Evolutionary conservation across 2,888 invertebrate species (phyloP).

Genomic region (Trachelus tabidus): DNA sequence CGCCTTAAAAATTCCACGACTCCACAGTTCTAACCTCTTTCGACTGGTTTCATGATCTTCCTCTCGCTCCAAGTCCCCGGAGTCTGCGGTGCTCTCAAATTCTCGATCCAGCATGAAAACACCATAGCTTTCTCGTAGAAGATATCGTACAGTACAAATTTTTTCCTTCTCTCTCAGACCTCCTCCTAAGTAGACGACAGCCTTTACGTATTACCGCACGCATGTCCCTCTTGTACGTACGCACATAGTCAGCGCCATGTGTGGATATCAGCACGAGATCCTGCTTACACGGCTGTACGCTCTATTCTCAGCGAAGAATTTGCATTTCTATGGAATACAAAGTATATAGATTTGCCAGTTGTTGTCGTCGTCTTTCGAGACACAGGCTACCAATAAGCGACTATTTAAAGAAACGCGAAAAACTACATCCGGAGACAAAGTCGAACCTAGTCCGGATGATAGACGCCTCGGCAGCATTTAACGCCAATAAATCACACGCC

Average conservation of each 20-base stretch:
- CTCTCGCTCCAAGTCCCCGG: no score
- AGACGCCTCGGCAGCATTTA: constrained; percentile 3
- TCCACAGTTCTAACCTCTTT: background rate
- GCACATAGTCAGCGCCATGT: background rate
- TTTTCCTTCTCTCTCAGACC: background rate
- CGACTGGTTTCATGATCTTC: background rate
- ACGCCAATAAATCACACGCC: constrained; percentile 39
- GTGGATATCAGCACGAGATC: background rate
- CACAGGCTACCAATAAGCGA: background rate
- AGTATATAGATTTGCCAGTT: background rate
- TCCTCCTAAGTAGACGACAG: background rate
- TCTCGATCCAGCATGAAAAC: background rate
- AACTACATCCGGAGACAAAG: background rate
- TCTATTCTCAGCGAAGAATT: constrained; percentile 8
- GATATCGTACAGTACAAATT: background rate
- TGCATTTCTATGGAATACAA: constrained; percentile 12
- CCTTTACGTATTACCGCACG: background rate
- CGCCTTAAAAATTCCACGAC: background rate
- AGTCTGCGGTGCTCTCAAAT: background rate
- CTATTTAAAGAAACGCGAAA: background rate
- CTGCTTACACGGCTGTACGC: background rate
- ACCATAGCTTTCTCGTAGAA: background rate
- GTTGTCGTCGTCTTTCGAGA: background rate
- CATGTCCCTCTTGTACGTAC: background rate
- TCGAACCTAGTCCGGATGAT: background rate